Percentiles rank a stretch among this genome's conserved stretches.
Evolutionary conservation across 2,113 vertebrate species (phyloP).

Genomic region (Callionymus lyra): DNA sequence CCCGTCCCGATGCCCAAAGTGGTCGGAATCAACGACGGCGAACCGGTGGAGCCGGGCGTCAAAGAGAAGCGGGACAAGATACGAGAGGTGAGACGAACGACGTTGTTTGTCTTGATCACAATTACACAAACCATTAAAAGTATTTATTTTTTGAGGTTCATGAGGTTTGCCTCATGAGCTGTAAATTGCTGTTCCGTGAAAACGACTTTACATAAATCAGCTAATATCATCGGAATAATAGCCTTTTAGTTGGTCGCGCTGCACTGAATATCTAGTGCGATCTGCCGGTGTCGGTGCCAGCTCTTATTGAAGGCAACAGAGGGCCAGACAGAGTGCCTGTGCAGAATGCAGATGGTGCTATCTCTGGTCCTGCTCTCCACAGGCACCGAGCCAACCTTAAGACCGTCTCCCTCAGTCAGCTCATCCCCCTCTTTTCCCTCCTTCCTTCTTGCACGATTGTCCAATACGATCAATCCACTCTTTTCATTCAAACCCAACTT

Average conservation of each 20-base stretch:
- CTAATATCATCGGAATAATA: no score
- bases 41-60: constrained; percentile 78
- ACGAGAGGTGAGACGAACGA: constrained; percentile 82
- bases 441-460: constrained; percentile 3
- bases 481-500: no score
- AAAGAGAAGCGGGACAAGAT: constrained; percentile 93
- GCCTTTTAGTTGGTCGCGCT: no score
- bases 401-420: constrained; percentile 11
- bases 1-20: constrained; percentile 87
- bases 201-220: no score
- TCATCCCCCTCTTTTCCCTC: neutral
- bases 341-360: constrained; percentile 49
- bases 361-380: constrained; percentile 27
- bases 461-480: no score
- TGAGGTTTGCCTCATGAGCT: no score
- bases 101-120: neutral
- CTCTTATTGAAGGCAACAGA: constrained; percentile 28
- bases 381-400: constrained; percentile 19
- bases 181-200: no score
- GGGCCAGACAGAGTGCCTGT: constrained; percentile 40
- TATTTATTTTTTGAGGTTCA: no score
- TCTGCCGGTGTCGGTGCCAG: constrained; percentile 23
- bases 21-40: constrained; percentile 81
- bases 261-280: neutral
- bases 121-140: no score